A percentile compares a stretch with the other conserved stretches of the same genome.
Evolutionary conservation across 2,888 invertebrate species (phyloP).

Genomic region (Meteorus colon): DNA sequence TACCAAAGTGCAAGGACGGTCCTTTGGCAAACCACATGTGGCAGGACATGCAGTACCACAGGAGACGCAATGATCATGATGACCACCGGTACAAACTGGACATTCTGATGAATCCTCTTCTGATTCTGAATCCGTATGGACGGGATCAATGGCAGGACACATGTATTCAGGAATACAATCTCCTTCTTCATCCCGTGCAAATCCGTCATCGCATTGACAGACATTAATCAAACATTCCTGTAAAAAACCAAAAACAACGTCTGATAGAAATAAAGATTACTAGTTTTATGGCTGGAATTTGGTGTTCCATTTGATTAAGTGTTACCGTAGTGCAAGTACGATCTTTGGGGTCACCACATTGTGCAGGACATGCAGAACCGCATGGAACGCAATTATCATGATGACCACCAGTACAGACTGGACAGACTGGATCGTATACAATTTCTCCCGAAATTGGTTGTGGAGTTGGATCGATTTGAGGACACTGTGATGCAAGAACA

Average conservation of each 20-base stretch:
- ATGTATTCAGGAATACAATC: not conserved
- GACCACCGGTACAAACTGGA: slow-evolving; percentile 3
- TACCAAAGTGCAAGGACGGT: not conserved
- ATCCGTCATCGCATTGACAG: not conserved
- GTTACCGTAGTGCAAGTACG: not conserved
- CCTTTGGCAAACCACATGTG: not conserved
- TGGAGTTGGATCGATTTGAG: not conserved
- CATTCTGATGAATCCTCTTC: not conserved
- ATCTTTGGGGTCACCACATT: not conserved
- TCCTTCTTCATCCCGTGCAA: not conserved
- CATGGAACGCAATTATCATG: no score
- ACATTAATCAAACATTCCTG: not conserved
- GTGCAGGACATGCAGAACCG: no score
- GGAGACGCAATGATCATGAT: not conserved
- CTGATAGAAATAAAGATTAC: no score
- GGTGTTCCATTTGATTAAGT: no score
- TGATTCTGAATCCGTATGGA: no score
- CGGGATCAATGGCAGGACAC: not conserved
- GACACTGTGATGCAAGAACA: not conserved
- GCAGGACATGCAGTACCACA: not conserved
- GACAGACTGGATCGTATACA: no score
- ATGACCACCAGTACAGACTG: no score
- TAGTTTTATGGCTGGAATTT: no score
- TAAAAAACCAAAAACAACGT: not conserved
- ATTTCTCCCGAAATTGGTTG: no score